phyloP scores from a whole-genome alignment of 2,888 invertebrate species.

The Trypoxylon attenuatum region DNA sequence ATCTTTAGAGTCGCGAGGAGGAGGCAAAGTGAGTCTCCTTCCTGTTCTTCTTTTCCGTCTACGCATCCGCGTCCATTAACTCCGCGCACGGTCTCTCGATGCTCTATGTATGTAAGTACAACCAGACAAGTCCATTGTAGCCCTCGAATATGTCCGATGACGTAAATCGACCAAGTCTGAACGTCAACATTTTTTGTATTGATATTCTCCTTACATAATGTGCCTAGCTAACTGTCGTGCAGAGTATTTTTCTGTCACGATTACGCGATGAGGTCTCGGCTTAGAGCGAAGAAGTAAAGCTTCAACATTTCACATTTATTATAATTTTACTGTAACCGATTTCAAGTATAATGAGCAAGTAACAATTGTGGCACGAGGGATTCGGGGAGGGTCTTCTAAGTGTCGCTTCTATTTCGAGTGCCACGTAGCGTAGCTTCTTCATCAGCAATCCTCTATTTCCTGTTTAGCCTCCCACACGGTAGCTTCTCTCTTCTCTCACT shows the following conservation, averaged over 20 bases:
- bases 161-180: neutral
- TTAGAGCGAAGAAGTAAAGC: too few species aligned
- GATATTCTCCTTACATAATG: neutral
- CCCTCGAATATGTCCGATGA: conserved; percentile 1
- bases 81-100: conserved; percentile 12
- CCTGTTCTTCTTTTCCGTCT: conserved; percentile 53
- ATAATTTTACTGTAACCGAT: too few species aligned
- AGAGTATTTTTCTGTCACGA: too few species aligned
- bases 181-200: neutral
- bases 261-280: too few species aligned
- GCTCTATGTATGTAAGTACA: too few species aligned
- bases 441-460: conserved; percentile 39
- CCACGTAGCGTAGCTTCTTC: conserved; percentile 22
- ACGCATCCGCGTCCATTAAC: conserved; percentile 44
- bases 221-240: neutral
- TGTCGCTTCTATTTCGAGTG: conserved; percentile 21
- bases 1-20: conserved; percentile 64
- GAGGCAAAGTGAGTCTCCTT: conserved; percentile 41
- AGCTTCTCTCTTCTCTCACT: conserved; percentile 1
- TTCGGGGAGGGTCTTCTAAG: neutral
- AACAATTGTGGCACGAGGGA: too few species aligned
- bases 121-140: conserved; percentile 22
- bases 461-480: conserved; percentile 31
- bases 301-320: too few species aligned
- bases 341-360: too few species aligned